Evolutionary conservation across 2,888 invertebrate genomes (phyloP).

Genomic region (Pharmacophagus antenor): DNA sequence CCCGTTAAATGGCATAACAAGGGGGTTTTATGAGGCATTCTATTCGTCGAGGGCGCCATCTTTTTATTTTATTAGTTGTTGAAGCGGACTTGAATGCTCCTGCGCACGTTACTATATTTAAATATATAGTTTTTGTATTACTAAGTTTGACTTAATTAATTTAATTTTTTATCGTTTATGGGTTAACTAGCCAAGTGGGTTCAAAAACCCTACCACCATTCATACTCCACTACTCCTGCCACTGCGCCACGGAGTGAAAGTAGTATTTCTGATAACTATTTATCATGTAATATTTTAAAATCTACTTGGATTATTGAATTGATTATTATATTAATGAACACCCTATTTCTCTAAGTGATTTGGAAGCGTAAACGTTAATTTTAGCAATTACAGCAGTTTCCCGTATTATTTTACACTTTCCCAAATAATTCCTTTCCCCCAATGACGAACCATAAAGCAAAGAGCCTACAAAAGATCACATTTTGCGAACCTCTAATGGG

Average conservation of each 20-base stretch:
- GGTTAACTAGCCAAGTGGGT: no score
- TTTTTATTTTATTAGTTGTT: slow-evolving; percentile 49
- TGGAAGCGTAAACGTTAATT: not conserved
- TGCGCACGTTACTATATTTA: slow-evolving; percentile 37
- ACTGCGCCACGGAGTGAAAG: no score
- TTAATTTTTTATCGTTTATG: no score
- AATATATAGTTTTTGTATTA: not conserved
- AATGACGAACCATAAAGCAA: slow-evolving; percentile 26
- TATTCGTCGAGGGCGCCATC: slow-evolving; percentile 43
- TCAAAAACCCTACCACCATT: no score
- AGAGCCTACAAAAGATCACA: slow-evolving; percentile 52
- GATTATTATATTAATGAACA: no score
- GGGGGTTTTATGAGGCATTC: slow-evolving; percentile 52
- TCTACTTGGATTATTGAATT: no score
- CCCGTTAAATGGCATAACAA: slow-evolving; percentile 69
- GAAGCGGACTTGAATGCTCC: slow-evolving; percentile 41
- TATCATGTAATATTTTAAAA: no score
- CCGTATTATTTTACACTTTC: slow-evolving; percentile 28
- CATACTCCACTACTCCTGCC: no score
- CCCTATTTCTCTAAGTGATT: no score
- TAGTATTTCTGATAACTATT: no score
- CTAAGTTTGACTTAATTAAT: not conserved
- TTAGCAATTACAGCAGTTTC: slow-evolving; percentile 16
- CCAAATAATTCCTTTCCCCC: slow-evolving; percentile 16
- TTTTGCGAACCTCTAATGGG: slow-evolving; percentile 66